A percentile compares a stretch with the other conserved stretches of the same genome.
Conservation (phyloP, 2,888 invertebrate species). For the Exocentrus adspersus region DNA sequence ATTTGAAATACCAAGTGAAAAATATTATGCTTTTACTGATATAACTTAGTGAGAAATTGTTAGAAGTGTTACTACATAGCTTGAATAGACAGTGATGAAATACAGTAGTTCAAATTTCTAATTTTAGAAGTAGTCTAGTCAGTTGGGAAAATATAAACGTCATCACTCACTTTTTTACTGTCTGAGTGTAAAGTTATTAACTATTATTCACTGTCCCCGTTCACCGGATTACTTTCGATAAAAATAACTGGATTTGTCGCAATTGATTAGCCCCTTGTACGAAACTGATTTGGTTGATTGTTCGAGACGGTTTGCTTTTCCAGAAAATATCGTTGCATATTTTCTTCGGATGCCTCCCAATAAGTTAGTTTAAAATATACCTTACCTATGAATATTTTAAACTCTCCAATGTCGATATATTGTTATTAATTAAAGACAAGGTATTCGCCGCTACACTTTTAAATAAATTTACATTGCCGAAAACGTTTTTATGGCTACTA, state of each 20-base stretch:
- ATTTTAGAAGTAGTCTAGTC: background rate
- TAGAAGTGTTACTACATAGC: too few species aligned
- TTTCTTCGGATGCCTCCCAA: background rate
- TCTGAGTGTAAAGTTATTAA: constrained; percentile 7
- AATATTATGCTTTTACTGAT: too few species aligned
- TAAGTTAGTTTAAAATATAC: too few species aligned
- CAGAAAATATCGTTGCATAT: background rate
- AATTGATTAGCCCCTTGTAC: constrained; percentile 30
- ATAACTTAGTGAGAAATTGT: too few species aligned
- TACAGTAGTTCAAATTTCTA: background rate
- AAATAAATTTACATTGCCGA: constrained; percentile 1
- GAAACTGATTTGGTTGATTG: constrained; percentile 35
- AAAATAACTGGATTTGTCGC: constrained; percentile 26
- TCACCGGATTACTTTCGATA: constrained; percentile 13
- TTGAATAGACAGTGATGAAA: background rate
- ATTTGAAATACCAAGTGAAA: too few species aligned
- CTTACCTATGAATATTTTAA: too few species aligned
- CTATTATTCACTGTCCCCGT: constrained; percentile 2
- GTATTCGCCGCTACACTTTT: background rate
- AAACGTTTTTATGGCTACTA: constrained; percentile 4
- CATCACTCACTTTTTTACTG: constrained; percentile 1
- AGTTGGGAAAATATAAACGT: background rate
- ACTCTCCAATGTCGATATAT: too few species aligned
- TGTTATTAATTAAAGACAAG: background rate
- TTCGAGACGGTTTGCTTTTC: constrained; percentile 27